Conservation (phyloP, 2,113 vertebrate species). For the Chionodraco myersi region DNA sequence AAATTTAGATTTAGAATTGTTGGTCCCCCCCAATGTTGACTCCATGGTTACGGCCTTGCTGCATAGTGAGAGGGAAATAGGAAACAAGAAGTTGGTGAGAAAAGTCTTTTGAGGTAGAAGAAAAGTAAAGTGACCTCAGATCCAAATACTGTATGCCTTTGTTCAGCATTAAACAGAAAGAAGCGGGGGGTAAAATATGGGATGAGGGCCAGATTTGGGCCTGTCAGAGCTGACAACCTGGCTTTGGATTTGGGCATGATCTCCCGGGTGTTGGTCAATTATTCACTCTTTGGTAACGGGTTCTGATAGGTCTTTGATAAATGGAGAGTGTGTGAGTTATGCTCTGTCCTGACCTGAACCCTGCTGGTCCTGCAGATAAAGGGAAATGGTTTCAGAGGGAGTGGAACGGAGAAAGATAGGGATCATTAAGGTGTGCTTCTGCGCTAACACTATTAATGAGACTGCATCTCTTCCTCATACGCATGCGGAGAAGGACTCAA, state of each 20-base stretch:
- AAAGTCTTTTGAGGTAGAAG: conserved; percentile 22
- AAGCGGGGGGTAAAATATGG: conserved; percentile 12
- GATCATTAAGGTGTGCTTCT: conserved; percentile 60
- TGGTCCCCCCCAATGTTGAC: too few species aligned
- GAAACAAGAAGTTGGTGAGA: conserved; percentile 49
- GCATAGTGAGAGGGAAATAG: conserved; percentile 17
- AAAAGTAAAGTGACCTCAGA: conserved; percentile 21
- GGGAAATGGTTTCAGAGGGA: conserved; percentile 38
- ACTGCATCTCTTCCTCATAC: conserved; percentile 31
- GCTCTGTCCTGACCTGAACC: conserved; percentile 59
- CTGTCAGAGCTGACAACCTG: conserved; percentile 48
- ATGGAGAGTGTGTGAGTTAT: conserved; percentile 31
- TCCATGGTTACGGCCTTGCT: too few species aligned
- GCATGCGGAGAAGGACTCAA: conserved; percentile 33
- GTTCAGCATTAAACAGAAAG: conserved; percentile 38
- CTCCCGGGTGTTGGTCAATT: conserved; percentile 57
- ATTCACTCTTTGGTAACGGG: conserved; percentile 62
- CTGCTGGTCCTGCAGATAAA: conserved; percentile 36
- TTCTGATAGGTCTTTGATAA: conserved; percentile 59
- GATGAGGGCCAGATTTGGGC: conserved; percentile 26
- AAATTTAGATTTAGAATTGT: too few species aligned
- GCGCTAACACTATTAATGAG: conserved; percentile 61
- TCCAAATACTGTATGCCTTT: conserved; percentile 12
- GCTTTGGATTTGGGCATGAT: conserved; percentile 53
- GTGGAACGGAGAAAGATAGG: conserved; percentile 49